A percentile compares a stretch with the other conserved stretches of the same genome.
These are phyloP conservation scores for Branchipolynoe longqiensis DNA, from an alignment of 2,888 invertebrate species.

Conservation along the genomic window DNA sequence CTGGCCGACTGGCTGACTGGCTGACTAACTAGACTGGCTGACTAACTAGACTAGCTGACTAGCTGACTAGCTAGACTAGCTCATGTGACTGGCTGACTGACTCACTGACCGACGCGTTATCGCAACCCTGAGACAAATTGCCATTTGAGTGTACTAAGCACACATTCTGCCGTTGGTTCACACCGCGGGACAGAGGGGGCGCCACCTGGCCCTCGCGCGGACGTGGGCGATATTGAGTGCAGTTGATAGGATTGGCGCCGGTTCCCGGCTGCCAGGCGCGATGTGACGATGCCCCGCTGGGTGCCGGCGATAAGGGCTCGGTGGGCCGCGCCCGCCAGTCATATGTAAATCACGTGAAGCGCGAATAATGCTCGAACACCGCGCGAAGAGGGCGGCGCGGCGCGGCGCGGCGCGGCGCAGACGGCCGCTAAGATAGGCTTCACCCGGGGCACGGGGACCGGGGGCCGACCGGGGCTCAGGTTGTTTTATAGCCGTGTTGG, in stretches of 20 bases:
- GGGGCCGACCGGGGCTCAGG: neutral
- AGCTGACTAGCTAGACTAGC: too few relatives aligned
- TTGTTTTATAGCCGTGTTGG: conserved; percentile 21
- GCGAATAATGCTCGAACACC: conserved; percentile 32
- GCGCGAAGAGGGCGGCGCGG: too few relatives aligned
- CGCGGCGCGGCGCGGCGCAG: neutral
- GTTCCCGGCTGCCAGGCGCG: too few relatives aligned
- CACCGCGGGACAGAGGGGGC: neutral
- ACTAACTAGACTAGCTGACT: too few relatives aligned
- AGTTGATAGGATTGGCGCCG: conserved; percentile 9
- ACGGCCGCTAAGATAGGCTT: neutral
- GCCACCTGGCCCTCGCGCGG: neutral
- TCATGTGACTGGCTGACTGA: too few relatives aligned
- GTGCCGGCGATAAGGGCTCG: conserved; percentile 14
- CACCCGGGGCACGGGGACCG: neutral
- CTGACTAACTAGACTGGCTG: too few relatives aligned
- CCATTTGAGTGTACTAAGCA: neutral
- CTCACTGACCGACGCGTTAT: too few relatives aligned
- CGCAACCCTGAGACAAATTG: neutral
- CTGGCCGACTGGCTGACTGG: too few relatives aligned
- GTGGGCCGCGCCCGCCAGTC: neutral
- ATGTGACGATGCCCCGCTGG: conserved; percentile 9
- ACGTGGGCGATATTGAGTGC: neutral
- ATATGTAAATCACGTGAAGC: conserved; percentile 41
- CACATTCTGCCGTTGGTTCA: neutral